A percentile compares a stretch with the other conserved stretches of the same genome.
Evolutionary conservation across 92 coral and sea anemone genomes (phyloP).

Genomic region (Phenganax marumi): DNA sequence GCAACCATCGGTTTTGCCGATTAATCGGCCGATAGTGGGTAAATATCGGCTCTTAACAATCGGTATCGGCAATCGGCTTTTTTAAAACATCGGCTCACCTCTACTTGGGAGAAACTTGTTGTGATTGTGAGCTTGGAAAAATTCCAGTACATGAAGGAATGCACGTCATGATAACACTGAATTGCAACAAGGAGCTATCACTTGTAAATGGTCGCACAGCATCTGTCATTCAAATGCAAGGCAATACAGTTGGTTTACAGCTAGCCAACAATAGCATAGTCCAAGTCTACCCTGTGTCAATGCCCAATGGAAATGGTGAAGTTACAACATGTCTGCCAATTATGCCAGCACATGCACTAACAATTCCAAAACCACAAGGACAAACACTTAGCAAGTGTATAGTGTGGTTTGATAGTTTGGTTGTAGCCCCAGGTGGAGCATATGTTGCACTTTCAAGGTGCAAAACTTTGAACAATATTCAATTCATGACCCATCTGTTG

Average conservation of each 20-base stretch:
- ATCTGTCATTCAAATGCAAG: slow-evolving; percentile 11
- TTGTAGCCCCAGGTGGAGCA: no score
- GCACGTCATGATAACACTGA: slow-evolving; percentile 28
- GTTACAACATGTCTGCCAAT: slow-evolving; percentile 12
- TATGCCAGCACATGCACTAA: slow-evolving; percentile 34
- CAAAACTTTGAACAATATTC: no score
- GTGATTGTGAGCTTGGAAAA: no score
- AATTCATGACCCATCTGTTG: no score
- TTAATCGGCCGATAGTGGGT: no score
- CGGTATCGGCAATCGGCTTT: no score
- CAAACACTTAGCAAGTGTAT: slow-evolving; percentile 20
- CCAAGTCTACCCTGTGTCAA: slow-evolving; percentile 19
- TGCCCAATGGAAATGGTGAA: background rate
- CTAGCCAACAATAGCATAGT: background rate
- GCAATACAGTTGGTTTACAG: background rate
- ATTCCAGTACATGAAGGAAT: slow-evolving; percentile 16
- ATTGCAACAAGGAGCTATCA: slow-evolving; percentile 19
- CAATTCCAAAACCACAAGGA: slow-evolving; percentile 45
- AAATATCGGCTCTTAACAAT: no score
- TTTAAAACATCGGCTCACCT: no score
- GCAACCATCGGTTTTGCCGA: no score
- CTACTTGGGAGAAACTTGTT: no score
- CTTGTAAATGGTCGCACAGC: slow-evolving; percentile 36
- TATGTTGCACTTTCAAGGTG: no score
- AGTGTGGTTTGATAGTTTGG: slow-evolving; percentile 45